Evolutionary conservation across 2,888 invertebrate genomes (phyloP), one percentile per base, ranked within the genome.

Genomic region (Rhagium mordax): DNA sequence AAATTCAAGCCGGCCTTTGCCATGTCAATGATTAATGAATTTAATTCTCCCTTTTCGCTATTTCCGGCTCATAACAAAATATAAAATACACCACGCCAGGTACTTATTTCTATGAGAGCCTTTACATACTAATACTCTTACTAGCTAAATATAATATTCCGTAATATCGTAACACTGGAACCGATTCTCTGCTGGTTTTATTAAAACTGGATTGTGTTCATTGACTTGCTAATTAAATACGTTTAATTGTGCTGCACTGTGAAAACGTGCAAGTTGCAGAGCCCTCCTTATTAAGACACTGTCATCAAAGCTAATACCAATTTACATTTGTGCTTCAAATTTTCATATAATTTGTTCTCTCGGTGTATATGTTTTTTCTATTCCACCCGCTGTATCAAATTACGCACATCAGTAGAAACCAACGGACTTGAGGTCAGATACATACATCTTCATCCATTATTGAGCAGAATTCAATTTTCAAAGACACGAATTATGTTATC

Each of bases 401-500:
- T 41, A 41, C 41, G n/a, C 41, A 10, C 41, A 41, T 41, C 13
- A 41, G n/a, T 4, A n/a, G 41, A 41, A n/a, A 41, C 41, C n/a
- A n/a, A 41, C n/a, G 41, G 41, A 41, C 41, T n/a, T 15, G n/a
- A 41, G 41, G n/a, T 20, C 6, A 18, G 3, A 27, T 15, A 27
- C 24, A 64, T 24, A 16, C 27, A 13, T 27, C 27, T 49, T 27
- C 15, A 51, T 51, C 41, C 64, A 51, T 64, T 20, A 27, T 49
- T 18, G 15, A 49, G 15, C 48, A 24, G 21, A 24, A 64, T 64
- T 64, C 64, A 27, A 64, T 64, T 64, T 49, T 29, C 27, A 64
- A 51, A 64, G 64, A 64, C 49, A 27, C 15, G 49, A 47, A 61
- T 64, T 64, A 64, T 16, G 51, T 64, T 59, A 59, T 59, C 64